Evolutionary conservation across 2,797 vertebrate genomes (phyloP).

Genomic region (Margarornis squamiger): DNA sequence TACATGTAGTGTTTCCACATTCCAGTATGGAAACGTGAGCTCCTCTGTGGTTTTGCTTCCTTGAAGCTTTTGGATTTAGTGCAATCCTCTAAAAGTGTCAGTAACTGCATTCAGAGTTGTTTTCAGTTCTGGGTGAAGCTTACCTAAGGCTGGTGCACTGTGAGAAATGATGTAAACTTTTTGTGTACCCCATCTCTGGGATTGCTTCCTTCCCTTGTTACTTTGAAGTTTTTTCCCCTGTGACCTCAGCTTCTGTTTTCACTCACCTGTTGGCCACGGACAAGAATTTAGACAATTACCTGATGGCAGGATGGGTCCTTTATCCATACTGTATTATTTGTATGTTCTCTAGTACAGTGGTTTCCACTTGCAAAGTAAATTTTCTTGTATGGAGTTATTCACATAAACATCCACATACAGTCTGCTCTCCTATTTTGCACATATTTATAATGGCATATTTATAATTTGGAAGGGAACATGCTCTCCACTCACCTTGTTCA

Average conservation of each 20-base stretch:
- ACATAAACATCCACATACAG: neutral
- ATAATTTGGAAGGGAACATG: neutral
- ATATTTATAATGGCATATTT: neutral
- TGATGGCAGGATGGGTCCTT: too few species aligned
- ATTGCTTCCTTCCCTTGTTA: neutral
- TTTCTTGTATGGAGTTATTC: neutral
- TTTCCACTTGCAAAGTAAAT: neutral
- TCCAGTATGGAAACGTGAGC: neutral
- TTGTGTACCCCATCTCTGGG: neutral
- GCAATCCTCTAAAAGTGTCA: neutral
- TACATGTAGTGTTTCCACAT: neutral
- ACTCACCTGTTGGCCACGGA: neutral
- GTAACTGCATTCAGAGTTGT: neutral
- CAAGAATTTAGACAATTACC: neutral
- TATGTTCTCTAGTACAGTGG: neutral
- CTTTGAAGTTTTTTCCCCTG: neutral
- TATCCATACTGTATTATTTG: neutral
- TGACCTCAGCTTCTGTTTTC: neutral
- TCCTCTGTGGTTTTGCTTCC: neutral
- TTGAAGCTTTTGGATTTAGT: neutral
- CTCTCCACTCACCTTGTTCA: neutral
- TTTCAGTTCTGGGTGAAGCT: neutral
- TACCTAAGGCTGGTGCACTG: neutral
- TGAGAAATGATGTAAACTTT: neutral
- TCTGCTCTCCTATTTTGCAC: neutral